Base-by-base conservation (phyloP, 2,113 vertebrate genomes). In the Labeo rohita region DNA sequence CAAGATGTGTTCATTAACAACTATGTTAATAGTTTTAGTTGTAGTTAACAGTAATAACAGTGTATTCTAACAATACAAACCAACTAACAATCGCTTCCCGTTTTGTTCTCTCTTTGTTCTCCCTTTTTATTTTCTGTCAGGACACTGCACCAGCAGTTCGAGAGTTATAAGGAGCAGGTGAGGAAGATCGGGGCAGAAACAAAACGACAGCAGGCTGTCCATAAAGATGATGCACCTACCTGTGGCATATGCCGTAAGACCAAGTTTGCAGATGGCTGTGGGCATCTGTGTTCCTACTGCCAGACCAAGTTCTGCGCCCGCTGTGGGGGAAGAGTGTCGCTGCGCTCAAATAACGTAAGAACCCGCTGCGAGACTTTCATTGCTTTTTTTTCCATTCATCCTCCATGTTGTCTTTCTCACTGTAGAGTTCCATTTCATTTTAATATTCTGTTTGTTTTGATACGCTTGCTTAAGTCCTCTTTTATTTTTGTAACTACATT, bases 121-220 rank as follows among this genome's bases (percentile, higher is more conserved):
- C 15, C 36, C 70, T 47, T 77, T 50, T 73, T n/a, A 84, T 72
- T 75, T 11, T 34, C 13, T 68, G 36, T 84, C 94, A 99, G 98
- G 95, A 97, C 97, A 89, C 94, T 99, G 94, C 98, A 99, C 93
- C 96, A 99, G 95, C 98, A 99, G 93, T 99, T 99, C 92, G 98
- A 99, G 95, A 99, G 97, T 95, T 99, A 99, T 93, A 99, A 99
- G 92, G 97, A 99, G 85, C 98, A 99, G 95, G 97, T 99, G 91
- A 96, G 95, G 86, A 98, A 98, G 93, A 99, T 99, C 84, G 98
- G 98, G 82, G 98, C 96, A 63, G 98, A 99, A 92, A 96, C 97
- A 0, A 95, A 96, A 28, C 97, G 96, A n/a, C 97, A 97, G 92
- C 98, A 97, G 92, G 95, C 96, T 82, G 96, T 96, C 90, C 97